Evolutionary conservation across 2,113 vertebrate genomes (phyloP).

Genomic region (Callospermophilus lateralis): DNA sequence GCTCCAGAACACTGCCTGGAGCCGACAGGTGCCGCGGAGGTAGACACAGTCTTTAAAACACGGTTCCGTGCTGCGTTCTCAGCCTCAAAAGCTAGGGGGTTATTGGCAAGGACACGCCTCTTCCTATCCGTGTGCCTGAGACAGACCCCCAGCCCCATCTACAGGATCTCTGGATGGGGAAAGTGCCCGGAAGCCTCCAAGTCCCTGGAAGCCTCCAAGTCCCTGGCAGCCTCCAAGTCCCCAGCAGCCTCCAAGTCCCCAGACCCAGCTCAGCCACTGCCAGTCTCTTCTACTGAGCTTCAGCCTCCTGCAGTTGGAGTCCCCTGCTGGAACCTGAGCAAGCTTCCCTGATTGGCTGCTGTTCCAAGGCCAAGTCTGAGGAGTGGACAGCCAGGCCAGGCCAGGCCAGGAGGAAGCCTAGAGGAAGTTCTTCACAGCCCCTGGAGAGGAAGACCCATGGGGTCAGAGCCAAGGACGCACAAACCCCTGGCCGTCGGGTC

Average conservation of each 20-base stretch:
- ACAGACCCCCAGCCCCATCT: background rate
- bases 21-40: background rate
- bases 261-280: background rate
- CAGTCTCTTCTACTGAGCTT: background rate
- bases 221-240: too few species aligned
- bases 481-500: background rate
- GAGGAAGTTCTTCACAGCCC: background rate
- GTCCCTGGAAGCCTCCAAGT: too few species aligned
- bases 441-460: background rate
- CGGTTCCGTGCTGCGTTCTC: background rate
- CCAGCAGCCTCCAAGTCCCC: background rate
- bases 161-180: background rate
- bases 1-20: background rate
- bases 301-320: too few species aligned
- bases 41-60: background rate
- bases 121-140: background rate
- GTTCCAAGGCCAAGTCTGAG: background rate
- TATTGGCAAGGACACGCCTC: accelerated
- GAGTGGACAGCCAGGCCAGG: background rate
- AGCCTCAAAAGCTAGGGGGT: background rate
- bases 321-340: background rate
- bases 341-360: background rate
- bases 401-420: background rate
- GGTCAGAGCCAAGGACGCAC: background rate
- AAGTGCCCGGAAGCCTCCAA: background rate